A percentile compares a stretch with the other conserved stretches of the same genome.
Conservation (phyloP, 2,797 vertebrate species). For the Coilia nasus region DNA sequence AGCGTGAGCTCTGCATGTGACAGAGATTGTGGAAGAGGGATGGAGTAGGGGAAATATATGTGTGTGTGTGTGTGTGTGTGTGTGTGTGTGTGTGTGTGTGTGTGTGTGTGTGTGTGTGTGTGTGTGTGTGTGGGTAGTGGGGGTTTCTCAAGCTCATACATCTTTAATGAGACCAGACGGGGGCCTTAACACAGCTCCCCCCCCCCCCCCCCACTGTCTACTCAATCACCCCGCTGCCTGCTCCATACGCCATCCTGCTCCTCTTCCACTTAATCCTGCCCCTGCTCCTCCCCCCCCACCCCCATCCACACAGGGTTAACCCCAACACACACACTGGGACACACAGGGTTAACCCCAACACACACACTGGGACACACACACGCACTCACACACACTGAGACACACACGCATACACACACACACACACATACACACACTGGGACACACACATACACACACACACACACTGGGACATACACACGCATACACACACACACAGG, state of each 20-base stretch:
- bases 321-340: background rate
- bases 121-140: background rate
- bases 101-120: slow-evolving; percentile 20
- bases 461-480: no score
- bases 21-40: background rate
- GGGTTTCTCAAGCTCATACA: slow-evolving; percentile 38
- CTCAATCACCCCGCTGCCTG: no score
- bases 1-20: background rate
- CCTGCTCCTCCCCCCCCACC: background rate
- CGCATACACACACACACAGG: background rate
- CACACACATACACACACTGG: no score
- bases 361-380: no score
- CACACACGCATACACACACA: no score
- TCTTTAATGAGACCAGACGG: slow-evolving; percentile 54
- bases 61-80: background rate
- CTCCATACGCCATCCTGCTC: background rate
- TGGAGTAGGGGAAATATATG: background rate
- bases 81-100: slow-evolving; percentile 13
- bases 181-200: slow-evolving; percentile 42
- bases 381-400: no score
- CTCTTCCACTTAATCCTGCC: background rate
- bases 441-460: no score
- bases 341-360: background rate
- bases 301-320: background rate
- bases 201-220: slow-evolving; percentile 20